Conservation (phyloP, 2,113 vertebrate genomes). For the Rhinopithecus roxellana region DNA sequence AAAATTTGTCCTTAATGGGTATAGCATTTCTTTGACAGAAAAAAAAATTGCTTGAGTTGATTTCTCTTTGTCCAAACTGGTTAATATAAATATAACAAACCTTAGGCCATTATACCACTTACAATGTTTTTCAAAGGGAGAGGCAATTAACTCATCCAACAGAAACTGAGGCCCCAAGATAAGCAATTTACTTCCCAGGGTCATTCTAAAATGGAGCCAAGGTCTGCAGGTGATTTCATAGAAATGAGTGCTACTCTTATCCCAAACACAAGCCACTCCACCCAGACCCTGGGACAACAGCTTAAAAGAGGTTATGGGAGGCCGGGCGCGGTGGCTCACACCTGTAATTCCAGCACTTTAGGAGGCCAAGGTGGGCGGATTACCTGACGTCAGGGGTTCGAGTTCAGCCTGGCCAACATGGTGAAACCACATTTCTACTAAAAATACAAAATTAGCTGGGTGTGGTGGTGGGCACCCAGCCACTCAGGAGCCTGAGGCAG, state of each 20-base stretch:
- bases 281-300: neutral
- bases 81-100: conserved; percentile 47
- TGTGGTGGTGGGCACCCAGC: no score
- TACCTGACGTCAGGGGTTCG: no score
- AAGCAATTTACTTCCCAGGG: conserved; percentile 38
- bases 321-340: no score
- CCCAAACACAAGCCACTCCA: neutral
- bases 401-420: no score
- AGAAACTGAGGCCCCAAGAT: conserved; percentile 36
- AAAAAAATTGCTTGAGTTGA: conserved; percentile 72
- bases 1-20: conserved; percentile 56
- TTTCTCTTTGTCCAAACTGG: conserved; percentile 41
- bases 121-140: neutral
- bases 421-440: no score
- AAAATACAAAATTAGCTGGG: no score
- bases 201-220: conserved; percentile 23
- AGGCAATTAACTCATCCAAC: conserved; percentile 66
- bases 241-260: neutral
- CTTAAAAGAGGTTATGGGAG: neutral
- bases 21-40: conserved; percentile 64
- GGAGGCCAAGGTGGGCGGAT: no score
- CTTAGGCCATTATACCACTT: neutral
- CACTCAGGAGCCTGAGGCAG: no score
- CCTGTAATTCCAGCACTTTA: no score
- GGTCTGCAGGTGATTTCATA: conserved; percentile 23